Evolutionary conservation across 2,797 vertebrate genomes (phyloP), one percentile per base, ranked within the genome.

Genomic region (Lycodopsis pacificus): DNA sequence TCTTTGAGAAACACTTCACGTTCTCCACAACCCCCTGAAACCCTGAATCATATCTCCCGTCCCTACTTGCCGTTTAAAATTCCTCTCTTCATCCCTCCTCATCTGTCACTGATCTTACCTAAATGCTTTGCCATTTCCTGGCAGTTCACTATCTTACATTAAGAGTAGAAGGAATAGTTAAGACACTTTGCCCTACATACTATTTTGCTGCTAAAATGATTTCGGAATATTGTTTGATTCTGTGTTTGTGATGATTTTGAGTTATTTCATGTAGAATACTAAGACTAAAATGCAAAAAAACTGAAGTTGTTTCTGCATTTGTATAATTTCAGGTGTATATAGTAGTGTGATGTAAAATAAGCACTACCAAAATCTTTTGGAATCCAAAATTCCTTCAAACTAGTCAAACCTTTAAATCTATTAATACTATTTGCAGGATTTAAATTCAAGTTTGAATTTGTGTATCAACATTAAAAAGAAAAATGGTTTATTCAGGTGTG

Each of bases 1-100:
- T 58, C 19, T 78, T 71, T 40, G 12, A 53, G 25, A 81, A 81
- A 78, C 61, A 42, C 67, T 71, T 61, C 13, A 61, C 15, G 4
- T 70, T 82, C 48, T 63, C 34, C 22, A 65, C 34, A 65, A 25
- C 13, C 20, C 11, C 22, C 61, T 15, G 14, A 54, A 27, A 1
- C 3, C 25, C 34, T 76, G 54, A 64, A 22, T 80, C 61, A 32
- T 57, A 57, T 65, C 66, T 38, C 44, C 42, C 27, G 65, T 42
- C 17, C 30, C 34, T 17, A 20, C 48, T 61, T 58, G 4, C 36
- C 22, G 34, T 42, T 48, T 22, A 66, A 59, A 80, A 34, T 20
- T 4, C 15, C 17, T 11, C 9, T 53, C 20, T 34, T 38, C 5
- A 15, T 65, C 3, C 51, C 3, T 8, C 7, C 4, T 51, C 34